These are phyloP conservation scores for Pseudopipra pipra DNA, from an alignment of 2,113 vertebrate genomes.

Conservation along the genomic window DNA sequence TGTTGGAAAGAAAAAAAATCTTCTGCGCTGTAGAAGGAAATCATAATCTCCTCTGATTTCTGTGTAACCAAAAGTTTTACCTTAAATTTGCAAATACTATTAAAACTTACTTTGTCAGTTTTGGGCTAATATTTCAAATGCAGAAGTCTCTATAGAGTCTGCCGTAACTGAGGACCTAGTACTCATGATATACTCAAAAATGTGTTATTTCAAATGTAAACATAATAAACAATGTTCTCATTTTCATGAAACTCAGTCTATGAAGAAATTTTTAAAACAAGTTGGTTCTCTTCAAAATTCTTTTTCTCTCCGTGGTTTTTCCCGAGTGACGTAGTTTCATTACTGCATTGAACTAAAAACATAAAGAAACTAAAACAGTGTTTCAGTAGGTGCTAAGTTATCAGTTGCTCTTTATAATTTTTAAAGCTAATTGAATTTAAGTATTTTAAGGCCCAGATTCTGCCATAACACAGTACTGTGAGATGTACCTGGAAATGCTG, in stretches of 20 bases:
- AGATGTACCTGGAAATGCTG: not conserved
- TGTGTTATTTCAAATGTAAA: not conserved
- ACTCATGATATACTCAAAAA: not conserved
- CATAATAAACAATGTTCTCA: too few relatives aligned
- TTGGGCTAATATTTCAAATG: not conserved
- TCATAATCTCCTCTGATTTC: not conserved
- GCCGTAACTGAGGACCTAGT: not conserved
- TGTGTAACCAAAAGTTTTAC: not conserved
- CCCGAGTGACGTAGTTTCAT: not conserved
- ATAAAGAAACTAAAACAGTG: not conserved
- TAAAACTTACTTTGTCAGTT: not conserved
- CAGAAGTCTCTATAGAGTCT: not conserved
- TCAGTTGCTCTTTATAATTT: not conserved
- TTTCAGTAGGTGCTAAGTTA: not conserved
- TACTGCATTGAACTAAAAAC: not conserved
- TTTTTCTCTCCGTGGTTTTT: not conserved
- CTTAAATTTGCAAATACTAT: not conserved
- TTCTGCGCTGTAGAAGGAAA: not conserved
- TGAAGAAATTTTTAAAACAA: not conserved
- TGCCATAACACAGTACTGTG: not conserved
- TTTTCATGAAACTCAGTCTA: not conserved
- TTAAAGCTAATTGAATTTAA: not conserved
- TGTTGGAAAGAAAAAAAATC: not conserved
- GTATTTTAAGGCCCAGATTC: not conserved
- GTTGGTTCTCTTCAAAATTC: not conserved